Evolutionary conservation across 2,113 vertebrate species (phyloP), one percentile per base, ranked within the genome.

Genomic region (Scomber japonicus): DNA sequence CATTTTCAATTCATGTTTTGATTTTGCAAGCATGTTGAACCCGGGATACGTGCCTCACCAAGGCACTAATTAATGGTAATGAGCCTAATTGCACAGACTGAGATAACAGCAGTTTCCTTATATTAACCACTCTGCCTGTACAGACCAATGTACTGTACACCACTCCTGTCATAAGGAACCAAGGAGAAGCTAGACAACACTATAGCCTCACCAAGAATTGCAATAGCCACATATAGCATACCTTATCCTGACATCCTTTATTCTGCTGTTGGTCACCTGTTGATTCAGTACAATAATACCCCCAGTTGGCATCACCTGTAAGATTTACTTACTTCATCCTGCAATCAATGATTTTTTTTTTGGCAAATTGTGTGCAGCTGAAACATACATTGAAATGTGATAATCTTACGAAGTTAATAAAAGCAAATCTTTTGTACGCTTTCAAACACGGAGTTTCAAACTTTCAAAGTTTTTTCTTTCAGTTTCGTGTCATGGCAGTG

Each of bases 11-110:
- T 80, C 27, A 69, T 85, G 75, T 84, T 83, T 82, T 85, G 70
- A 90, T 89, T 83, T 84, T 69, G 74, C 64, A 74, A 81, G 68
- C 80, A 78, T 71, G 86, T 73, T 83, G 69, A 85, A 80, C 66
- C 80, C 72, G 56, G 13, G 79, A 86, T 80, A 57, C 12, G 31
- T 48, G 67, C 66, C 69, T 76, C 62, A 53, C 64, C 46, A 53
- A 85, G 51, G 16, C 68, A 40, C n/a, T 65, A 84, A 85, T 88
- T 78, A 85, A 71, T 80, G 65, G n/a, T 77, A 83, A 91, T 81
- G 48, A 80, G 55, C 78, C 46, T 67, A 83, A 88, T 63, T 84
- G 74, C 48, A 45, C 45, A 73, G 35, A 78, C 31, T 44, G 31
- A 69, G 46, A 71, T 76, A 85, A 82, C 56, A 60, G 50, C 73